Conservation (phyloP, 2,113 vertebrate species). For the Nanger granti region DNA sequence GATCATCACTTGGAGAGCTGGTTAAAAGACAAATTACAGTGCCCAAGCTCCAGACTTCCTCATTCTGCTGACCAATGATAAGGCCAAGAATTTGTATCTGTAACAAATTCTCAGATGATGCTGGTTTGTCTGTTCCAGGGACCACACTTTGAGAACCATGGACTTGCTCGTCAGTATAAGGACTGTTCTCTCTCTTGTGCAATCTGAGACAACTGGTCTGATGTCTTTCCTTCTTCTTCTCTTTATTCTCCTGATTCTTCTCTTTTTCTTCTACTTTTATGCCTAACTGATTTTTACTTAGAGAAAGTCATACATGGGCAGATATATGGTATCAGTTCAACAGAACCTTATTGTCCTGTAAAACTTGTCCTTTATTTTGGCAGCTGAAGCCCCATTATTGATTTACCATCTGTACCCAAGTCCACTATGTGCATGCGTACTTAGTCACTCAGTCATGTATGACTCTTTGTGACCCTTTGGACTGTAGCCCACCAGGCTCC, state of each 20-base stretch:
- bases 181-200: background rate
- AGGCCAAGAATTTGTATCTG: background rate
- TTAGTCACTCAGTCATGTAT: background rate
- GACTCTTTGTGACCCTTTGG: background rate
- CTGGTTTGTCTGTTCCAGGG: background rate
- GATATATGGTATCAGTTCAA: background rate
- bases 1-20: background rate
- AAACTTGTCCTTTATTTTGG: background rate
- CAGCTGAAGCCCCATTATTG: background rate
- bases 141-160: background rate
- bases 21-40: background rate
- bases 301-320: background rate
- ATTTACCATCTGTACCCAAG: background rate
- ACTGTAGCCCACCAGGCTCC: background rate
- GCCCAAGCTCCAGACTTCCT: background rate
- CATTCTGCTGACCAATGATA: background rate
- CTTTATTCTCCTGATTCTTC: background rate
- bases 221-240: background rate
- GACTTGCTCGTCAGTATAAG: background rate
- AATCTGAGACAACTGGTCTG: background rate
- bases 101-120: background rate
- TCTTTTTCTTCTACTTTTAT: background rate
- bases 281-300: background rate
- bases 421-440: fast-evolving
- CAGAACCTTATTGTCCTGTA: background rate